These are phyloP conservation scores for Bombus confusus DNA, from an alignment of 1,140 invertebrate genomes.

Conservation along the genomic window DNA sequence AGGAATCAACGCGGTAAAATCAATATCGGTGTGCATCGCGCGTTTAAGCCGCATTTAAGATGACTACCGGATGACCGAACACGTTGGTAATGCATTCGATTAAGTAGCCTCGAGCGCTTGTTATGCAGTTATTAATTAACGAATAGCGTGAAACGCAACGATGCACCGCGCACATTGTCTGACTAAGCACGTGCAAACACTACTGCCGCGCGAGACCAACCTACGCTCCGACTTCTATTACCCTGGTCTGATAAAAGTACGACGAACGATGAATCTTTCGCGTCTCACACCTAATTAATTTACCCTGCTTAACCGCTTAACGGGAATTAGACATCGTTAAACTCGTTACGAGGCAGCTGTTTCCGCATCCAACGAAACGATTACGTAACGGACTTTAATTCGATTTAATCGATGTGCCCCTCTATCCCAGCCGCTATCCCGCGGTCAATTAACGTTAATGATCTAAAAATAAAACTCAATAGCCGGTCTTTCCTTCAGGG, in stretches of 20 bases:
- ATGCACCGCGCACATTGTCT: neutral
- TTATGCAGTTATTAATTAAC: neutral
- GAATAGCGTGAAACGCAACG: neutral
- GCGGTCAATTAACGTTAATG: neutral
- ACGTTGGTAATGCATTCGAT: neutral
- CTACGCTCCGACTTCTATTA: neutral
- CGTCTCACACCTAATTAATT: neutral
- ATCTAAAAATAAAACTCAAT: neutral
- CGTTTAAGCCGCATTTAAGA: neutral
- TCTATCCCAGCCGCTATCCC: too few species aligned
- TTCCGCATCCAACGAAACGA: too few species aligned
- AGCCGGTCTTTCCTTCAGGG: too few species aligned
- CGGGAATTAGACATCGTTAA: slow-evolving; percentile 16
- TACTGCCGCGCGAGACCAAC: neutral
- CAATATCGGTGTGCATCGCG: neutral
- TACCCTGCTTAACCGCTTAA: neutral
- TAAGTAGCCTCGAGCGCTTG: neutral
- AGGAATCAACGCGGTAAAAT: neutral
- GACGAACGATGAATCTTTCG: neutral
- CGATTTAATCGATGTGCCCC: neutral
- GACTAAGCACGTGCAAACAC: neutral
- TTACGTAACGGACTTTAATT: too few species aligned
- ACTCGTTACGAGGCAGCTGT: too few species aligned
- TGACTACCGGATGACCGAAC: neutral
- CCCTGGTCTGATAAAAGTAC: neutral